Evolutionary conservation across 1,140 invertebrate species (phyloP).

Genomic region (Pogonomyrmex californicus): DNA sequence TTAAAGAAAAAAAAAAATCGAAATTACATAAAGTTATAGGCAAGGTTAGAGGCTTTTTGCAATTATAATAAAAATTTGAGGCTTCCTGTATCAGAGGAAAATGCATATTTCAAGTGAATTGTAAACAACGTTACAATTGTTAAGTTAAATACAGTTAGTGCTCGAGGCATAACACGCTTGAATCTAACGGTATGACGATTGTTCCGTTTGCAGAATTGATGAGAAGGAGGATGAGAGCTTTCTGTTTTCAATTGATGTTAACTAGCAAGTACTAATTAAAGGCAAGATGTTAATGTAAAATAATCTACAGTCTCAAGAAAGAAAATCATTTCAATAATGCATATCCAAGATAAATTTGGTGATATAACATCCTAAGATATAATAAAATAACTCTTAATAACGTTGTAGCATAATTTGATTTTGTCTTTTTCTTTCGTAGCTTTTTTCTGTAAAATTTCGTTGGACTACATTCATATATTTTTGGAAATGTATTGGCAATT

Average conservation of each 20-base stretch:
- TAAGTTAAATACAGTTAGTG: conserved; percentile 38
- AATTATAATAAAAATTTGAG: not conserved
- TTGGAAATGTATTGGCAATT: not conserved
- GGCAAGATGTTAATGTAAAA: not conserved
- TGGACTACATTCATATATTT: not conserved
- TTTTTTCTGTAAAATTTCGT: not conserved
- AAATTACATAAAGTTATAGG: not conserved
- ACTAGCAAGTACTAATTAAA: conserved; percentile 41
- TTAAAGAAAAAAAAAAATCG: not conserved
- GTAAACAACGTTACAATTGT: conserved; percentile 12
- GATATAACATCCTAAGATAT: not conserved
- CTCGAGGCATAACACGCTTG: conserved; percentile 33
- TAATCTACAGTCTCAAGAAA: too few species aligned
- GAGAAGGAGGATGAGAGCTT: conserved; percentile 52
- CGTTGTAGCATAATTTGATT: not conserved
- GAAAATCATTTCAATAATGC: too few species aligned
- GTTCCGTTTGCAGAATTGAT: conserved; percentile 47
- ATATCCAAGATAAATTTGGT: not conserved
- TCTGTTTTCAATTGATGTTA: conserved; percentile 31
- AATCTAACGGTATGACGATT: conserved; percentile 29
- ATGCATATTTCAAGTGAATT: not conserved
- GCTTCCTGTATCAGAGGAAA: not conserved
- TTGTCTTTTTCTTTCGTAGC: not conserved
- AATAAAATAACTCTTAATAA: not conserved
- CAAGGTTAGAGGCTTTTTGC: not conserved